Evolutionary conservation across 2,797 vertebrate genomes (phyloP), one percentile per base, ranked within the genome.

Genomic region (Acomys russatus): DNA sequence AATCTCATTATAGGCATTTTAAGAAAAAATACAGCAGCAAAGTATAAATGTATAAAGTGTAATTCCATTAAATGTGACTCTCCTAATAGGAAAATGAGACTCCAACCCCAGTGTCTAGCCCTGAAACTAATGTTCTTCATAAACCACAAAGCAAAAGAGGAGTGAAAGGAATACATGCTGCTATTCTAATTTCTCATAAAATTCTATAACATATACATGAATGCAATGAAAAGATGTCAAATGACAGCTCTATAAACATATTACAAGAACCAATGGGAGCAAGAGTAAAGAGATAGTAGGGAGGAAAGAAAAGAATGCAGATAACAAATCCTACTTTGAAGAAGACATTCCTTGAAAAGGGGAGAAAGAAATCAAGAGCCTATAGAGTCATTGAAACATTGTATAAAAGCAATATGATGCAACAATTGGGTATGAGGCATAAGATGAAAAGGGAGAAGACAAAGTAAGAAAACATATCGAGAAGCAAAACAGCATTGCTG

Each of bases 351-450:
- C 20, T 44, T 76, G 44, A 38, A 73, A 80, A 88, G 51, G 22
- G 79, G 59, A 82, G 85, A 30, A 93, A 92, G 84, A 63, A 25
- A 79, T 91, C 68, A 94, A 92, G 83, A 92, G n/a, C 88, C 86
- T 7, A 85, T 12, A 18, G 18, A 94, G 51, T 92, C 22, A 56
- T 14, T 91, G 83, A 95, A 95, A 95, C 18, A 93, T 83, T 71
- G 89, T 83, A 94, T 90, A 70, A 96, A 96, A 94, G 76, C 91
- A 22, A 96, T 95, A 93, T 90, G 61, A 91, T 91, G 78, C 94
- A 89, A 97, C 44, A 96, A 77, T 80, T 20, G 5, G 56, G 91
- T 76, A 54, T 66, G n/a, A 87, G 61, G 28, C 84, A 92, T 86
- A 86, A 91, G 59, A 90, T 83, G 35, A 87, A 96, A 96, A 87